Conservation (phyloP, 2,797 vertebrate species). For the Tapirus indicus region DNA sequence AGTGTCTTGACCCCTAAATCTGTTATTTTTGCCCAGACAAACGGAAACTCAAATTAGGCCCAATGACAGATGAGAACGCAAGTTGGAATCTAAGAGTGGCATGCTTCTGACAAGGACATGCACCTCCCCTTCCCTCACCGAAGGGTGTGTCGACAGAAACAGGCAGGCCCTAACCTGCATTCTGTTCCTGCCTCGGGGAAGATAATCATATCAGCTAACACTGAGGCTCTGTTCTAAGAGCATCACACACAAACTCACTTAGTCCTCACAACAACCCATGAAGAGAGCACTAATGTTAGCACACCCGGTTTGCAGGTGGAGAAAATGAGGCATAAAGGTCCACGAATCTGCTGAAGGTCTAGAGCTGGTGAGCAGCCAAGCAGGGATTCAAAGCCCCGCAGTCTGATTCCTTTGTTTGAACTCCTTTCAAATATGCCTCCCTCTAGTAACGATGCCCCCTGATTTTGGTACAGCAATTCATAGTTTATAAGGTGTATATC, state of each 20-base stretch:
- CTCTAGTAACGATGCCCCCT: neutral
- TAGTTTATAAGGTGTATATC: neutral
- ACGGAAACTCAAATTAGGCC: neutral
- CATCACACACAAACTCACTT: neutral
- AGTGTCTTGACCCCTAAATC: neutral
- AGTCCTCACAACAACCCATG: neutral
- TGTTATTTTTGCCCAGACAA: neutral
- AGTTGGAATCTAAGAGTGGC: neutral
- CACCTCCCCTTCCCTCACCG: neutral
- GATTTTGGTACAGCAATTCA: neutral
- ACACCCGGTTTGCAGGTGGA: neutral
- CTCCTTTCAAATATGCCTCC: neutral
- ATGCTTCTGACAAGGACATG: rapidly evolving
- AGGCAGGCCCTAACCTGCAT: neutral
- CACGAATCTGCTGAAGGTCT: neutral
- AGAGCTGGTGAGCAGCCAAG: neutral
- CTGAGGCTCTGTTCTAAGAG: neutral
- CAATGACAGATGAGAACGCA: neutral
- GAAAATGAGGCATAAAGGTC: neutral
- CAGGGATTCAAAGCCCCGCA: neutral
- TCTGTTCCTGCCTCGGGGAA: neutral
- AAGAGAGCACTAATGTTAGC: neutral
- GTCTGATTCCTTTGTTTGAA: neutral
- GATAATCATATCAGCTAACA: neutral
- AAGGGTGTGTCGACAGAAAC: neutral